These are phyloP conservation scores for Propithecus perrieri DNA, from an alignment of 2,797 vertebrate genomes.

Conservation along the genomic window DNA sequence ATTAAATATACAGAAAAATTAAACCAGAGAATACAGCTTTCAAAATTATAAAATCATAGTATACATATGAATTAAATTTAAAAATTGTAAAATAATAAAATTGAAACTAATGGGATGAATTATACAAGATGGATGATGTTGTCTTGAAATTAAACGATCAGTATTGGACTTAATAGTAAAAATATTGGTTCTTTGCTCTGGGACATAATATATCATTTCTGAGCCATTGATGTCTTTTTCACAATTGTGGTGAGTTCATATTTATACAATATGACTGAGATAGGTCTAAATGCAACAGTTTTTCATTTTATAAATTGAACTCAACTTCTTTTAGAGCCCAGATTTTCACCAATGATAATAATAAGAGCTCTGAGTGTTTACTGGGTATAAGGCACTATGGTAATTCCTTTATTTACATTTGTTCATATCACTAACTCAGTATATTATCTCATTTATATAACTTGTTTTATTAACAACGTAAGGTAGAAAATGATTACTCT, in stretches of 20 bases:
- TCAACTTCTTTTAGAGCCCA: background rate
- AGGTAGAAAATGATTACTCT: background rate
- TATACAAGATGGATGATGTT: background rate
- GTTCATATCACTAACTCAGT: background rate
- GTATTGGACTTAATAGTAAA: background rate
- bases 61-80: background rate
- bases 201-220: background rate
- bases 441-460: background rate
- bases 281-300: background rate
- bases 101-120: background rate
- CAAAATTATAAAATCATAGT: constrained; percentile 5
- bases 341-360: background rate
- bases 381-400: background rate
- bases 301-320: background rate
- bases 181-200: background rate
- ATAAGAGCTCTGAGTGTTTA: background rate
- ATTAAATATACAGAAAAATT: background rate
- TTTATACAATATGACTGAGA: background rate
- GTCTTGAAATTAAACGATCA: background rate
- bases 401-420: background rate
- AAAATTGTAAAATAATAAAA: constrained; percentile 13
- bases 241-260: background rate
- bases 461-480: background rate
- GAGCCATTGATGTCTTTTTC: background rate
- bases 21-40: background rate